Evolutionary conservation across 2,888 invertebrate genomes (phyloP).

Genomic region (Dermolepida albohirtum): DNA sequence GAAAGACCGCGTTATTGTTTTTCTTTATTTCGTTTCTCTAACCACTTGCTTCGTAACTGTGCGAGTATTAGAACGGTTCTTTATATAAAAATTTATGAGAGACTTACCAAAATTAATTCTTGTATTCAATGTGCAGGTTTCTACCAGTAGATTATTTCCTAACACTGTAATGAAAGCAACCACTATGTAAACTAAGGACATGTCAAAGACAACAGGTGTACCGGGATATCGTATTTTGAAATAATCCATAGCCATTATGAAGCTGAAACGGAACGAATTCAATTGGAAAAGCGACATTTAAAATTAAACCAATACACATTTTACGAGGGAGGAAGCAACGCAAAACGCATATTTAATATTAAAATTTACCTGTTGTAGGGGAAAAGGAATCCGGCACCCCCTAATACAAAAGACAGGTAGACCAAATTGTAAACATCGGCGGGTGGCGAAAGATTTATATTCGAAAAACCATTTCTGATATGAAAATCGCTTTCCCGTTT

Average conservation of each 20-base stretch:
- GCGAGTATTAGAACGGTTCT: no score
- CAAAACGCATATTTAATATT: background rate
- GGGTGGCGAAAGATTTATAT: conserved; percentile 74
- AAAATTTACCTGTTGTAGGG: conserved; percentile 87
- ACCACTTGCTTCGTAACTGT: no score
- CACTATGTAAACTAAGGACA: conserved; percentile 92
- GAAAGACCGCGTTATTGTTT: no score
- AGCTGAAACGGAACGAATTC: conserved; percentile 69
- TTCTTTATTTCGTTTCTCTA: no score
- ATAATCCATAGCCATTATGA: conserved; percentile 94
- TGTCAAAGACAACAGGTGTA: conserved; percentile 89
- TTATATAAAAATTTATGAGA: no score
- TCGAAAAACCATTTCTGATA: conserved; percentile 64
- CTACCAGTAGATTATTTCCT: conserved; percentile 86
- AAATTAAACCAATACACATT: no score
- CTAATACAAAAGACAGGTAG: conserved; percentile 81
- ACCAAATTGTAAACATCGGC: conserved; percentile 78
- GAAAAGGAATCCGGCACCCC: conserved; percentile 89
- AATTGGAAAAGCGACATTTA: background rate
- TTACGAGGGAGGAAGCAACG: no score
- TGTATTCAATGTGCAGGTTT: conserved; percentile 83
- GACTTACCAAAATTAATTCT: conserved; percentile 86
- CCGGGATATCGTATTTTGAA: conserved; percentile 88
- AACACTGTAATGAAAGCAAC: conserved; percentile 89
- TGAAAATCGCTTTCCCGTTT: conserved; percentile 56